Evolutionary conservation across 2,797 vertebrate genomes (phyloP), one percentile per base, ranked within the genome.

Genomic region (Xiphorhynchus erythropygius): DNA sequence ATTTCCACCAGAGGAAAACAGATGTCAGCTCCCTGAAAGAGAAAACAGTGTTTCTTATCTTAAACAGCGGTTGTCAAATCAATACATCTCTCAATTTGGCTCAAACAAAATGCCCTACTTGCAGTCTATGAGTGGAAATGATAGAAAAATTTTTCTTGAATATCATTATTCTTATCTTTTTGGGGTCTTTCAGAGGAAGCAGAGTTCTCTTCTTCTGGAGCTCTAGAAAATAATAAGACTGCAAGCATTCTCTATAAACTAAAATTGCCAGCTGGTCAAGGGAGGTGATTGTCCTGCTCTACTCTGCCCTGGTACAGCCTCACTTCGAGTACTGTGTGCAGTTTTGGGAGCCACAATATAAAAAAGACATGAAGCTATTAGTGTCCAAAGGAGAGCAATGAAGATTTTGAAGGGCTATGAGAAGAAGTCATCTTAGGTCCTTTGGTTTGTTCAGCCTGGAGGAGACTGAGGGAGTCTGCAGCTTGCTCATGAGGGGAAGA

Each of bases 1-100:
- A 96, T 96, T 96, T 97, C 83, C 79, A 83, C 84, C 87, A 93
- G 86, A 93, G 95, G 81, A 87, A 80, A 91, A 64, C 79, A 94
- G 93, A 77, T 90, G 76, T 91, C 56, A 92, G 44, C 27, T 24
- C 70, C 50, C 67, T n/a, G 14, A 47, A 69, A 91, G 65, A 83
- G 84, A 82, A 94, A 87, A 95, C 35, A 81, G 59, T 65, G 15
- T 81, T 69, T 94, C 83, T 81, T 90, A 32, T 79, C 81, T 65
- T 86, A 96, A 97, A 94, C 69, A 83, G 68, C 55, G 25, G 56
- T 47, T 97, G 92, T 65, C 71, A 74, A 83, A 97, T 97, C 94
- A 77, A 97, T 96, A 89, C 19, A 56, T 79, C 55, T 46, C 83
- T 89, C 82, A 89, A 37, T 93, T 67, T 80, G 42, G 47, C 79